Base-by-base conservation (phyloP, 2,888 invertebrate species). In the Cordylochernes scorpioides region DNA sequence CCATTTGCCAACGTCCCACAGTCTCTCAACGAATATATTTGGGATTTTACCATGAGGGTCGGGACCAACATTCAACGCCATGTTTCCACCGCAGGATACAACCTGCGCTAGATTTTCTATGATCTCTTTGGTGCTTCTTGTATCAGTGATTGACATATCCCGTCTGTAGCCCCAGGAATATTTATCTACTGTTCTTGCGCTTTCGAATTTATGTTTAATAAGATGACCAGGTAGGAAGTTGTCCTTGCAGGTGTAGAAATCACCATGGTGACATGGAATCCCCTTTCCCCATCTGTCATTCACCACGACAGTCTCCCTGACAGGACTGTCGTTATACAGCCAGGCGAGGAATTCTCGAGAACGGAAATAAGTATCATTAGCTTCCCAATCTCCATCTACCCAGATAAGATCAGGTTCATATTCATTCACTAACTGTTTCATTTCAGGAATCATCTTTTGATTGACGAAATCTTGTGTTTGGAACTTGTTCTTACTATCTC, bases 311-410 rank as follows among this genome's bases (percentile, higher is more conserved):
- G 66, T 69, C 40, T 84, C 67, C 45, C 68, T 72, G 0, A 91
- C 77, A 0, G 59, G 59, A 32, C 42, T 82, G 0, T 77, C 71
- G 46, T 80, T 86, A 46, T 80, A 88, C n/a, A 86, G 54, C 84
- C 84, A 86, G 1, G 82, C 68, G 2, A 88, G 55, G 45, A 88
- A 73, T 31, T 74, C 69, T 25, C 67, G 68, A 0, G 80, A 67
- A 39, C 65, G 65, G 78, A 80, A 88, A 45, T 86, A 86, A 1
- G 59, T 57, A 36, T 71, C 71, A 1, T 63, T 53, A 0, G 77
- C 72, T 49, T 82, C 84, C 82, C 84, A 84, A 44, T 86, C 88
- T 0, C 88, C 88, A 52, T 88, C 88, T 0, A 78, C 70, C 86
- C 86, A 88, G 10, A 88, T 51, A 0, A 88, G 59, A 17, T 78